Evolutionary conservation across 2,888 invertebrate species (phyloP).

Genomic region (Lithophane semibrunnea): DNA sequence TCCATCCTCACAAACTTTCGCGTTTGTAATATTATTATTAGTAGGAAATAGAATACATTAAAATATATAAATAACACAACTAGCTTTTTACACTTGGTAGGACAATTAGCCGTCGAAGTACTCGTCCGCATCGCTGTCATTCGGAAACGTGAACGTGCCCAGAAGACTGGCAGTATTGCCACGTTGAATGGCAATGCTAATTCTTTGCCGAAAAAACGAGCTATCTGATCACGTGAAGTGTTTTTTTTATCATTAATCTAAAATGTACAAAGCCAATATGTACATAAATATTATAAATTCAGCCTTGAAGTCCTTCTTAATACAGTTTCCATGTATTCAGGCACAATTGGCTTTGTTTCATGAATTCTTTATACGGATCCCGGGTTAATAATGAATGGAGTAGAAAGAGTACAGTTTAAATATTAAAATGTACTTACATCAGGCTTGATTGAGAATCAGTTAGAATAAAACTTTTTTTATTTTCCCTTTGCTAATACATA

Average conservation of each 20-base stretch:
- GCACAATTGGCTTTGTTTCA: conserved; percentile 74
- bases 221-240: no score
- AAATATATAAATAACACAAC: no score
- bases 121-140: no score
- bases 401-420: conserved; percentile 69
- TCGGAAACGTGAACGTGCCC: no score
- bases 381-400: conserved; percentile 71
- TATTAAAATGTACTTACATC: conserved; percentile 63
- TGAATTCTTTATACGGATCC: conserved; percentile 77
- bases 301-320: conserved; percentile 66
- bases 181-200: no score
- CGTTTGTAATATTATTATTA: no score
- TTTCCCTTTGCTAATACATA: not conserved
- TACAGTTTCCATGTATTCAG: conserved; percentile 63
- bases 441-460: conserved; percentile 50
- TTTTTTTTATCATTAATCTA: not conserved
- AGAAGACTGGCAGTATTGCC: no score
- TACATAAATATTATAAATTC: conserved; percentile 41
- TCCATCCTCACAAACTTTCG: no score
- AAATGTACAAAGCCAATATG: not conserved
- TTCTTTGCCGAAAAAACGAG: no score
- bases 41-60: no score
- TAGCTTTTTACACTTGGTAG: no score
- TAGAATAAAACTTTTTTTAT: not conserved
- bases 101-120: no score